Percentiles rank a stretch among this genome's conserved stretches.
Evolutionary conservation across 2,888 invertebrate species (phyloP).

Genomic region (Congeria kusceri): DNA sequence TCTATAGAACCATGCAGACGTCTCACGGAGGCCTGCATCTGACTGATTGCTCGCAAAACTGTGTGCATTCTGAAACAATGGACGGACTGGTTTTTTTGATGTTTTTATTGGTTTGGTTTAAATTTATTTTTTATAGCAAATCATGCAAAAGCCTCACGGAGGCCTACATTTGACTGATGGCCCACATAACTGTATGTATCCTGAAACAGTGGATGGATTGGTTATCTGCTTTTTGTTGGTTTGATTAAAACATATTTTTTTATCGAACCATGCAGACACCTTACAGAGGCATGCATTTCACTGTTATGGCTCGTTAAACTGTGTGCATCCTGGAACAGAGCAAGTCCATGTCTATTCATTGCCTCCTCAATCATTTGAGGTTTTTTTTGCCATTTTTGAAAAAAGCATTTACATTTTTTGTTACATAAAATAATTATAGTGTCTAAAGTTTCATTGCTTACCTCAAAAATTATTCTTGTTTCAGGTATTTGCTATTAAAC

Average conservation of each 20-base stretch:
- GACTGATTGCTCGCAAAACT: conserved; percentile 84
- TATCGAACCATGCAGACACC: conserved; percentile 79
- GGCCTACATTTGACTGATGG: conserved; percentile 84
- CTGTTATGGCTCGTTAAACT: conserved; percentile 84
- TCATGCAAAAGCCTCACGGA: conserved; percentile 79
- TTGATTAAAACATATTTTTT: too few species aligned
- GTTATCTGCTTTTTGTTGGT: too few species aligned
- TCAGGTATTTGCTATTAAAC: too few species aligned
- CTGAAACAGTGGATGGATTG: too few species aligned
- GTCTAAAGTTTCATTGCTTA: too few species aligned
- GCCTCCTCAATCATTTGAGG: too few species aligned
- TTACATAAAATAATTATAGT: too few species aligned
- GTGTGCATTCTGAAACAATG: conserved; percentile 83
- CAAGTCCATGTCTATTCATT: background rate
- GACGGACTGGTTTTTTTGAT: too few species aligned
- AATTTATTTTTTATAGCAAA: conserved; percentile 14
- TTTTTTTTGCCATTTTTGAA: too few species aligned
- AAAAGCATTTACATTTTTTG: too few species aligned
- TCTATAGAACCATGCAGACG: conserved; percentile 81
- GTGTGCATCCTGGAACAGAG: conserved; percentile 83
- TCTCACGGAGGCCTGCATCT: conserved; percentile 83
- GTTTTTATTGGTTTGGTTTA: too few species aligned
- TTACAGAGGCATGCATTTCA: conserved; percentile 84
- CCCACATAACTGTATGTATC: conserved; percentile 84
- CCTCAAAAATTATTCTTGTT: too few species aligned